These are phyloP conservation scores for Catocala nupta DNA, from an alignment of 2,888 invertebrate species.

Conservation along the genomic window DNA sequence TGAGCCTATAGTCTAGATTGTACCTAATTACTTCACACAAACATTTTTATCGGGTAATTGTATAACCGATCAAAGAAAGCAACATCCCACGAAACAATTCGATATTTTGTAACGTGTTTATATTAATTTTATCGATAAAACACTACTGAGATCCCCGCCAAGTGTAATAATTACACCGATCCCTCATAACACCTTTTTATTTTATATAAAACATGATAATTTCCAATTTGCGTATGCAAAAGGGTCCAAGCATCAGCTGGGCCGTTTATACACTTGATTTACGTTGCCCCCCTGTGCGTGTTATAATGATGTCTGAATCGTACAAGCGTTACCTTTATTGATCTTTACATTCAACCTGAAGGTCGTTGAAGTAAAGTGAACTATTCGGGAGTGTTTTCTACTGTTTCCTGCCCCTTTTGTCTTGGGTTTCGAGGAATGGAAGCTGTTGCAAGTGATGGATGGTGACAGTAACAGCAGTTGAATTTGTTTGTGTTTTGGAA, in stretches of 20 bases:
- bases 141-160: slow-evolving; percentile 2
- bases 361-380: neutral
- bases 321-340: slow-evolving; percentile 4
- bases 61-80: no score
- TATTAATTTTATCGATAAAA: neutral
- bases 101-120: neutral
- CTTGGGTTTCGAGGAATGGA: slow-evolving; percentile 19
- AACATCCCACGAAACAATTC: no score
- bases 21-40: no score
- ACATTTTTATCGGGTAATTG: no score
- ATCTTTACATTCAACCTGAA: neutral
- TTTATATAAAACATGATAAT: slow-evolving; percentile 42
- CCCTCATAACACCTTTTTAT: slow-evolving; percentile 17
- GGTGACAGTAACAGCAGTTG: slow-evolving; percentile 5
- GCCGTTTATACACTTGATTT: slow-evolving; percentile 46
- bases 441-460: slow-evolving; percentile 24
- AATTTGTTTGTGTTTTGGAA: slow-evolving; percentile 10
- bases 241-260: slow-evolving; percentile 22
- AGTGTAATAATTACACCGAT: slow-evolving; percentile 16
- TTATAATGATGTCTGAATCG: slow-evolving; percentile 44
- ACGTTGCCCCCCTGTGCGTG: slow-evolving; percentile 53
- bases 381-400: slow-evolving; percentile 11
- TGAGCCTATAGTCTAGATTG: no score
- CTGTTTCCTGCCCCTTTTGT: slow-evolving; percentile 19
- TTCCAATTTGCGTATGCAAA: slow-evolving; percentile 54